Percentiles rank a stretch among this genome's conserved stretches.
Evolutionary conservation across 2,888 invertebrate genomes (phyloP).

Genomic region (Plebejus anna): DNA sequence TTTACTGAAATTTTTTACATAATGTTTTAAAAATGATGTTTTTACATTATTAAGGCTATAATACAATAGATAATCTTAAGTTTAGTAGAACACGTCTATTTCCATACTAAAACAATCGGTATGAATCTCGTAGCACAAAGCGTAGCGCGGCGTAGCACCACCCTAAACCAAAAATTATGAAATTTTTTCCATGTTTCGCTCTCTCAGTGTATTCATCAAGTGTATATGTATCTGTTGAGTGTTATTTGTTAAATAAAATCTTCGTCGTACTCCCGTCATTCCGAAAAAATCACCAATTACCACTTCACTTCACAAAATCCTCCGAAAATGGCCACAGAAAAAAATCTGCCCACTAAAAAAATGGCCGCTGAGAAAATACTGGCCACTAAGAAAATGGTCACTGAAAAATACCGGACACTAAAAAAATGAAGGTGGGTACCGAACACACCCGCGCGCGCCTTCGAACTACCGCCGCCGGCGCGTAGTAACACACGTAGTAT

Average conservation of each 20-base stretch:
- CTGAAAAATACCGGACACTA: not conserved
- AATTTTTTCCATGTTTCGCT: not conserved
- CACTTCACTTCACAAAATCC: conserved; percentile 56
- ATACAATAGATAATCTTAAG: too few relatives aligned
- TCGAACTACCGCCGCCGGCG: conserved; percentile 52
- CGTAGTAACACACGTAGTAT: conserved; percentile 51
- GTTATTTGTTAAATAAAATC: conserved; percentile 43
- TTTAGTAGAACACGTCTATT: not conserved
- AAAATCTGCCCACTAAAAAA: conserved; percentile 50
- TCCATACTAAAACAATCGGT: not conserved
- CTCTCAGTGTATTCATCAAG: not conserved
- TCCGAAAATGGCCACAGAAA: conserved; percentile 38
- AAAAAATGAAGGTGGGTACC: conserved; percentile 46
- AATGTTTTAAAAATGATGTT: too few relatives aligned
- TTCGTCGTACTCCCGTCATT: conserved; percentile 65
- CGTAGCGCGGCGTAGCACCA: conserved; percentile 47
- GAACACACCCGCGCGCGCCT: conserved; percentile 55
- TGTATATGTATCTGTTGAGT: conserved; percentile 36
- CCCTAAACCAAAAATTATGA: conserved; percentile 42
- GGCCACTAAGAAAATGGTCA: conserved; percentile 35
- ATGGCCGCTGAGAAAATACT: conserved; percentile 49
- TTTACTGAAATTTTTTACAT: too few relatives aligned
- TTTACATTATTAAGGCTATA: too few relatives aligned
- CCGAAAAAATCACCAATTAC: conserved; percentile 61
- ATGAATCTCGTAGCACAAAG: not conserved